These are phyloP conservation scores for Lepidurus couesii DNA, from an alignment of 1,140 invertebrate species.

Conservation along the genomic window DNA sequence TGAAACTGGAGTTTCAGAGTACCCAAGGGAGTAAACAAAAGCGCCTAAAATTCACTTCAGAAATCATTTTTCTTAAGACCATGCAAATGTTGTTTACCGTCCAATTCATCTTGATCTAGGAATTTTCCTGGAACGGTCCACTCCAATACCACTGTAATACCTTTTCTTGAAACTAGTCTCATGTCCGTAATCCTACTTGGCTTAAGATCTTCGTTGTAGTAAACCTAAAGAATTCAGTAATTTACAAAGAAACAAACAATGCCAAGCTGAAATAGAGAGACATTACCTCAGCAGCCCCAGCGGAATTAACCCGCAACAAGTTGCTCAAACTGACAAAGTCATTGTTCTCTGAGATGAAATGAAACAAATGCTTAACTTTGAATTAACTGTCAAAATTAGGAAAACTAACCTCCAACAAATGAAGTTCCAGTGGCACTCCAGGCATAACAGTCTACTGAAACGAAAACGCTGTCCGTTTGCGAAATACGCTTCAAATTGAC, in stretches of 20 bases:
- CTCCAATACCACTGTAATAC: neutral
- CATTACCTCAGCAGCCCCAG: neutral
- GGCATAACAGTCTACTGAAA: neutral
- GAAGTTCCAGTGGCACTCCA: neutral
- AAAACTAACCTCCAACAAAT: neutral
- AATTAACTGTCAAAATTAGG: neutral
- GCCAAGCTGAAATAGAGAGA: neutral
- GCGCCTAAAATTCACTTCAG: neutral
- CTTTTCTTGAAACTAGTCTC: neutral
- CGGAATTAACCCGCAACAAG: neutral
- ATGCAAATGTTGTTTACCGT: neutral
- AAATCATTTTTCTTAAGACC: neutral
- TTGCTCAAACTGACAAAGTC: neutral
- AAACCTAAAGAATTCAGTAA: neutral
- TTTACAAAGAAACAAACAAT: neutral
- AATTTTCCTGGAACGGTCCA: neutral
- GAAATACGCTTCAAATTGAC: neutral
- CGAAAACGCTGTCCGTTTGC: neutral
- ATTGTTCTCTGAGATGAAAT: too few species aligned
- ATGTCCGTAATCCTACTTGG: neutral
- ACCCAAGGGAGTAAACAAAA: neutral
- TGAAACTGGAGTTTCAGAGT: neutral
- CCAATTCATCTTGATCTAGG: neutral
- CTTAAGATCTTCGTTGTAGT: neutral
- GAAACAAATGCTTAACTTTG: too few species aligned